phyloP scores from a whole-genome alignment of 1,140 invertebrate genomes.

The Drosophila burlai region DNA sequence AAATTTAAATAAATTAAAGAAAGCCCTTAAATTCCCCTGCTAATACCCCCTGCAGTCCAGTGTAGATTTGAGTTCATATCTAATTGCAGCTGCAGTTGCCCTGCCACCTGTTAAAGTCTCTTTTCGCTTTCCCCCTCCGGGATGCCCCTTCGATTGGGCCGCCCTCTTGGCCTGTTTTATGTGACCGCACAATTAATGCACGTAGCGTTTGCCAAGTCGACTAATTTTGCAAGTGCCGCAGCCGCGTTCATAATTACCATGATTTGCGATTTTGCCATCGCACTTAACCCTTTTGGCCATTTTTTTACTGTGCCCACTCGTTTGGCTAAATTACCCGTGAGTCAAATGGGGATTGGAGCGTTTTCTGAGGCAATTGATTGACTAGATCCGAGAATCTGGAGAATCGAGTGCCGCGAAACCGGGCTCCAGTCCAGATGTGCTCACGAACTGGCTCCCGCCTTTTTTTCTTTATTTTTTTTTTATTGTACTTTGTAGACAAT shows the following conservation, averaged over 20 bases:
- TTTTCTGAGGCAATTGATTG: slow-evolving; percentile 42
- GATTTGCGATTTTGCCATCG: slow-evolving; percentile 72
- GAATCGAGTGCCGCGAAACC: slow-evolving; percentile 9
- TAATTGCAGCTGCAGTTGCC: slow-evolving; percentile 41
- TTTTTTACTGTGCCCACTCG: slow-evolving; percentile 15
- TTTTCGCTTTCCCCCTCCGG: slow-evolving; percentile 3
- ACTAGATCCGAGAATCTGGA: slow-evolving; percentile 32
- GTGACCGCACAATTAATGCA: slow-evolving; percentile 66
- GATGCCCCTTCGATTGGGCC: neutral
- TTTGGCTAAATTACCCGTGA: slow-evolving; percentile 31
- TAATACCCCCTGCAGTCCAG: slow-evolving; percentile 27
- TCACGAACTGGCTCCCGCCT: slow-evolving; percentile 54
- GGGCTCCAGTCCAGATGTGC: slow-evolving; percentile 41
- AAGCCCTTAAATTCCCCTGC: neutral
- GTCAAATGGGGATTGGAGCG: slow-evolving; percentile 30
- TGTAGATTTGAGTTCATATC: slow-evolving; percentile 52
- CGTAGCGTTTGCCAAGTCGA: slow-evolving; percentile 60
- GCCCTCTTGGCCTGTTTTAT: slow-evolving; percentile 34
- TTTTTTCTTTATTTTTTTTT: slow-evolving; percentile 10
- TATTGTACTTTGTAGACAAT: slow-evolving; percentile 37
- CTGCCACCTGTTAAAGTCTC: slow-evolving; percentile 54
- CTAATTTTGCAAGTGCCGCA: slow-evolving; percentile 65
- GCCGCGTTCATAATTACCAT: slow-evolving; percentile 68
- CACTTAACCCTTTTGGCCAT: slow-evolving; percentile 60
- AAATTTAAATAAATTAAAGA: neutral